Evolutionary conservation across 2,113 vertebrate genomes (phyloP).

Genomic region (Grantiella picta): DNA sequence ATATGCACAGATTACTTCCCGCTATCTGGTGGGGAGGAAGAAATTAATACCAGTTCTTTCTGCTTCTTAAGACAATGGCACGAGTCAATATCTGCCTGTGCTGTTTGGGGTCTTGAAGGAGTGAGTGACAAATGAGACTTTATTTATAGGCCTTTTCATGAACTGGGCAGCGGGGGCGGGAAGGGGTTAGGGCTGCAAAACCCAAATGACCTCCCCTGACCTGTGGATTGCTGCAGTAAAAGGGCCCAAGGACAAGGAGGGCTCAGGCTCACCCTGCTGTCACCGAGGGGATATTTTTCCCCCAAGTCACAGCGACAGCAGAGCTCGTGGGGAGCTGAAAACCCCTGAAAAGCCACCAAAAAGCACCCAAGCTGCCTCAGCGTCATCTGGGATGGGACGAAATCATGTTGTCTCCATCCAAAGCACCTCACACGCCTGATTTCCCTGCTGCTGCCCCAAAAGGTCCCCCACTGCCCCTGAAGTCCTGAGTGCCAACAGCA

Average conservation of each 20-base stretch:
- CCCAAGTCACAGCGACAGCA: background rate
- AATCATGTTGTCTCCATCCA: background rate
- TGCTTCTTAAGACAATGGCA: conserved; percentile 42
- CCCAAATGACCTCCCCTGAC: conserved; percentile 29
- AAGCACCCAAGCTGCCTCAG: background rate
- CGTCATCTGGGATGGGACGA: background rate
- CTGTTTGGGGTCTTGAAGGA: conserved; percentile 15
- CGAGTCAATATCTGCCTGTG: background rate
- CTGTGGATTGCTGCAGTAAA: background rate
- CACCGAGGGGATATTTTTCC: background rate
- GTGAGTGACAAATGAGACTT: conserved; percentile 49
- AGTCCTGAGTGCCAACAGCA: background rate
- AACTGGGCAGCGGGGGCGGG: background rate
- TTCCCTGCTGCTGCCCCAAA: background rate
- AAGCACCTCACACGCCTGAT: background rate
- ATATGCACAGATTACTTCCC: background rate
- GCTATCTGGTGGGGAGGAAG: background rate
- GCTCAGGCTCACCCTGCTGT: background rate
- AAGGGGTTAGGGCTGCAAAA: conserved; percentile 21
- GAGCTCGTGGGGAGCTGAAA: background rate
- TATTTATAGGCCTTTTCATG: conserved; percentile 56
- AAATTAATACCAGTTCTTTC: background rate
- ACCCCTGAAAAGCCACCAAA: background rate
- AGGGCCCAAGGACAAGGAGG: background rate
- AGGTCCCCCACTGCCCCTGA: fast-evolving